These are phyloP conservation scores for Volucella zonaria DNA, from an alignment of 2,888 invertebrate genomes.

Conservation along the genomic window DNA sequence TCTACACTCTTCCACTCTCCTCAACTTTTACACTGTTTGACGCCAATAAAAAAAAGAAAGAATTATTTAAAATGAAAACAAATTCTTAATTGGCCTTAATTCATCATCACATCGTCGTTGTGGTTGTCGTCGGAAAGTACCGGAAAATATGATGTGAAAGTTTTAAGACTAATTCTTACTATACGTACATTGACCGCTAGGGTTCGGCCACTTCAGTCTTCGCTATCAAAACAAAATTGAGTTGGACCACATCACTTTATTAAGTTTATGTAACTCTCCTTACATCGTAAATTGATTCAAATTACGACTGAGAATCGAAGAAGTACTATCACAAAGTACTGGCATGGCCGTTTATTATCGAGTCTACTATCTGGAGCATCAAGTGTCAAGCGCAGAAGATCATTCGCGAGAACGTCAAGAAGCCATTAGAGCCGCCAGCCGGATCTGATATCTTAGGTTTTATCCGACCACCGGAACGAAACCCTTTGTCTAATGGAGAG, in stretches of 20 bases:
- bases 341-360: too few species aligned
- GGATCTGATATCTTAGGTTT: background rate
- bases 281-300: constrained; percentile 20
- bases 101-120: constrained; percentile 26
- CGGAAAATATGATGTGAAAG: constrained; percentile 51
- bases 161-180: constrained; percentile 6
- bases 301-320: constrained; percentile 24
- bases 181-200: too few species aligned
- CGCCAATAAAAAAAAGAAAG: constrained; percentile 41
- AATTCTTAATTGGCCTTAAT: constrained; percentile 65
- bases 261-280: constrained; percentile 31
- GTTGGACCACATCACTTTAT: constrained; percentile 15
- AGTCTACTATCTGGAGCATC: too few species aligned
- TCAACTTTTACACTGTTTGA: background rate
- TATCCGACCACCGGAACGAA: too few species aligned
- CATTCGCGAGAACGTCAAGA: too few species aligned
- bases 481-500: too few species aligned
- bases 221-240: background rate
- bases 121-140: constrained; percentile 51
- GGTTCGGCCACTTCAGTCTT: background rate
- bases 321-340: background rate
- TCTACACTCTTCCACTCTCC: constrained; percentile 2
- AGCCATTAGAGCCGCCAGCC: background rate
- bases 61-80: constrained; percentile 42
- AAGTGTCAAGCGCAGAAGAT: too few species aligned